Percentiles rank a stretch among this genome's conserved stretches.
phyloP scores from a whole-genome alignment of 2,113 vertebrate genomes.

The Trogon surrucura region DNA sequence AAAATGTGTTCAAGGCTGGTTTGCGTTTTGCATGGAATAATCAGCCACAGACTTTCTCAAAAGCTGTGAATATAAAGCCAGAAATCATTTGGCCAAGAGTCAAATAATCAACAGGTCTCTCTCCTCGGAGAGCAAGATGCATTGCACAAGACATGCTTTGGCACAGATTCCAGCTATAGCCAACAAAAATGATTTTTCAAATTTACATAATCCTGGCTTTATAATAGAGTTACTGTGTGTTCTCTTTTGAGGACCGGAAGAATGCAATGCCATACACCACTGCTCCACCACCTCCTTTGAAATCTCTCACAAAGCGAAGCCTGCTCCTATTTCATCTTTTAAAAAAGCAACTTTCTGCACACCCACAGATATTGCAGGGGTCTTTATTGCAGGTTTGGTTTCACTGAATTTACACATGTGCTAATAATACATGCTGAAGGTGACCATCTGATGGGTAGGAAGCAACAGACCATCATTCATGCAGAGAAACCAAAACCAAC shows the following conservation, averaged over 20 bases:
- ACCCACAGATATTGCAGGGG: background rate
- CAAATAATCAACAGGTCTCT: slow-evolving; percentile 53
- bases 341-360: background rate
- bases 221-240: background rate
- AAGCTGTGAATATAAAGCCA: slow-evolving; percentile 59
- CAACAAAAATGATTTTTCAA: background rate
- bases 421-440: background rate
- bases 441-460: background rate
- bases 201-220: background rate
- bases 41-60: slow-evolving; percentile 32
- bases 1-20: background rate
- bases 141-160: slow-evolving; percentile 24
- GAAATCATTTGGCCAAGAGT: slow-evolving; percentile 51
- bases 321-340: background rate
- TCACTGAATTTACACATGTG: background rate
- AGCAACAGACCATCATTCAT: background rate
- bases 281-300: background rate
- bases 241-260: background rate
- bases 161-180: background rate
- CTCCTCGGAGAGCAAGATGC: slow-evolving; percentile 19
- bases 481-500: background rate
- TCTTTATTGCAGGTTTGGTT: background rate
- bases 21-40: slow-evolving; percentile 44
- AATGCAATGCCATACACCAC: background rate
- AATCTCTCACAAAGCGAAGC: background rate